These are phyloP conservation scores for Anguilla anguilla DNA, from an alignment of 2,797 vertebrate species.

Conservation along the genomic window DNA sequence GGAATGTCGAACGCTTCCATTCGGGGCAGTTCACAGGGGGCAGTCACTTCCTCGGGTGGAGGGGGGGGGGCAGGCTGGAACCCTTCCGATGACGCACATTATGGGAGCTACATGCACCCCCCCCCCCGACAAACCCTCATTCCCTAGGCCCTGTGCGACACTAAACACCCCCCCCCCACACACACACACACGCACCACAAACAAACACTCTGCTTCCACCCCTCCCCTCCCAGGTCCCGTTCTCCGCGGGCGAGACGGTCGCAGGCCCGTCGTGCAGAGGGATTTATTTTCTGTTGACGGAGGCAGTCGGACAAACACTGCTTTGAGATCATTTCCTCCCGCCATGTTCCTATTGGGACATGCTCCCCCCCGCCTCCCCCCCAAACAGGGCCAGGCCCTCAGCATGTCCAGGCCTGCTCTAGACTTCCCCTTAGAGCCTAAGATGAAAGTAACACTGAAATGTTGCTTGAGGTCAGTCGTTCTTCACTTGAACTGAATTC, in stretches of 20 bases:
- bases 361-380: background rate
- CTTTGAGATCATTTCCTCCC: conserved; percentile 38
- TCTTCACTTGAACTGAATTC: background rate
- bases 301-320: conserved; percentile 36
- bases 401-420: background rate
- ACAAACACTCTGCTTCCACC: conserved; percentile 44
- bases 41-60: conserved; percentile 70
- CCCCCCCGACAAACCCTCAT: conserved; percentile 16
- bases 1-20: conserved; percentile 66
- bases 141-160: background rate
- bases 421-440: background rate
- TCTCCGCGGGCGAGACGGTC: background rate
- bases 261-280: conserved; percentile 36
- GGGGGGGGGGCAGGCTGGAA: conserved; percentile 43
- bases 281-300: conserved; percentile 41
- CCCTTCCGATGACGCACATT: conserved; percentile 45
- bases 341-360: background rate
- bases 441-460: background rate
- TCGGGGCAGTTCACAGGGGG: conserved; percentile 73
- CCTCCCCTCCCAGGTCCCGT: conserved; percentile 14
- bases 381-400: background rate
- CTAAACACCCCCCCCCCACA: conserved; percentile 13
- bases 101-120: conserved; percentile 34
- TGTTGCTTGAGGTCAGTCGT: background rate
- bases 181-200: conserved; percentile 22